A percentile compares a stretch with the other conserved stretches of the same genome.
Evolutionary conservation across 2,888 invertebrate genomes (phyloP).

Genomic region (Hirtodrosophila confusa): DNA sequence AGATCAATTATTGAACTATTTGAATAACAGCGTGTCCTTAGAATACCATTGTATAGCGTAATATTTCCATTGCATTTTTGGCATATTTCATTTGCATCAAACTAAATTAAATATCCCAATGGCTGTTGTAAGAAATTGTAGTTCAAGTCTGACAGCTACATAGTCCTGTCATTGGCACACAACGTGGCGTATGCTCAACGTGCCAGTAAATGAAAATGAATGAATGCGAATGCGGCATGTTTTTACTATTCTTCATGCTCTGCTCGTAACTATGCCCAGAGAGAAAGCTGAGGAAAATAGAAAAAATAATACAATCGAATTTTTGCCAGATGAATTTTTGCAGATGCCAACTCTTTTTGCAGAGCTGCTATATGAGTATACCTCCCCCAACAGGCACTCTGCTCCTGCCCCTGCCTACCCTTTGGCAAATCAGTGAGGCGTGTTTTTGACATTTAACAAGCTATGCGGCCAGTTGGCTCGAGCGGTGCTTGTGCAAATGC

Average conservation of each 20-base stretch:
- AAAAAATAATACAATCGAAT: conserved; percentile 57
- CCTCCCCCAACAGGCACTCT: not conserved
- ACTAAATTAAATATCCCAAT: conserved; percentile 41
- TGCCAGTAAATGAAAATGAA: conserved; percentile 70
- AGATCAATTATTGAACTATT: no score
- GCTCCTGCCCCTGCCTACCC: not conserved
- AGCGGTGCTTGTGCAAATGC: conserved; percentile 52
- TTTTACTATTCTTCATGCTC: conserved; percentile 47
- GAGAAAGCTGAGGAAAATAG: conserved; percentile 5
- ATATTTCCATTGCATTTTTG: conserved; percentile 12
- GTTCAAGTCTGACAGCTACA: conserved; percentile 43
- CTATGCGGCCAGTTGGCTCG: conserved; percentile 51
- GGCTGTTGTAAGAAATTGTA: conserved; percentile 30
- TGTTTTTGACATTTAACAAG: conserved; percentile 76
- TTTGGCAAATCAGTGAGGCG: conserved; percentile 66
- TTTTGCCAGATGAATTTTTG: conserved; percentile 64
- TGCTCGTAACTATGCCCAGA: conserved; percentile 39
- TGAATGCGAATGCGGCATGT: conserved; percentile 58
- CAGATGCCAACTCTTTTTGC: conserved; percentile 53
- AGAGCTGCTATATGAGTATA: conserved; percentile 2
- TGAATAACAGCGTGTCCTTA: not conserved
- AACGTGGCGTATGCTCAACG: conserved; percentile 52
- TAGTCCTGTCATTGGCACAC: conserved; percentile 58
- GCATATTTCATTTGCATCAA: conserved; percentile 13
- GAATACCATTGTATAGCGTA: conserved; percentile 10